phyloP scores from a whole-genome alignment of 2,888 invertebrate species.

The Cecidostiba fungosa region DNA sequence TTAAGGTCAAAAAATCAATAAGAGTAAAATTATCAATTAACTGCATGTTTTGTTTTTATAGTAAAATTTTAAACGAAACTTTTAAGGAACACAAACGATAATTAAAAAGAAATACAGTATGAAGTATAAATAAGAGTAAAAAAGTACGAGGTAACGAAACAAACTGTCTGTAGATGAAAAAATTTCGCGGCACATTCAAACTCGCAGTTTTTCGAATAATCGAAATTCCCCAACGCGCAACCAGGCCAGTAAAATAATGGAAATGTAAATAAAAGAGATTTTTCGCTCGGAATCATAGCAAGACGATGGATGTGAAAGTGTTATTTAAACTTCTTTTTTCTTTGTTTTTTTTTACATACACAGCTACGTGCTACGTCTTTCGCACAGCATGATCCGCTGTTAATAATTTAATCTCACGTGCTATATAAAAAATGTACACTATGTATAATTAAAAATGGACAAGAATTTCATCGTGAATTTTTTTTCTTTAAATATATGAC shows the following conservation, averaged over 20 bases:
- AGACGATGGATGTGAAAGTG: constrained; percentile 50
- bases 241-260: constrained; percentile 65
- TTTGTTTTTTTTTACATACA: constrained; percentile 73
- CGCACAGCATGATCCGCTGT: constrained; percentile 69
- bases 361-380: constrained; percentile 69
- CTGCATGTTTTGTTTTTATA: not conserved
- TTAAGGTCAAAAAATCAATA: constrained; percentile 47
- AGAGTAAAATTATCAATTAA: constrained; percentile 26
- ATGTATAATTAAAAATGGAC: constrained; percentile 79
- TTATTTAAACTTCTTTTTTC: constrained; percentile 50
- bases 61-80: constrained; percentile 32
- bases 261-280: constrained; percentile 45
- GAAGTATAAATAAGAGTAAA: constrained; percentile 27
- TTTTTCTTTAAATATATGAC: constrained; percentile 72
- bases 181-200: constrained; percentile 62
- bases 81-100: constrained; percentile 32
- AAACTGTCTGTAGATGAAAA: constrained; percentile 39
- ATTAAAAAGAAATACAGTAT: constrained; percentile 50
- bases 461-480: constrained; percentile 68
- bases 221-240: constrained; percentile 61
- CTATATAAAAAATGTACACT: constrained; percentile 80
- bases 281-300: constrained; percentile 49
- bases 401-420: constrained; percentile 72
- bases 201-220: constrained; percentile 60
- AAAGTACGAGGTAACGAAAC: constrained; percentile 58